These are phyloP conservation scores for Solen grandis DNA, from an alignment of 1,140 invertebrate species.

Conservation along the genomic window DNA sequence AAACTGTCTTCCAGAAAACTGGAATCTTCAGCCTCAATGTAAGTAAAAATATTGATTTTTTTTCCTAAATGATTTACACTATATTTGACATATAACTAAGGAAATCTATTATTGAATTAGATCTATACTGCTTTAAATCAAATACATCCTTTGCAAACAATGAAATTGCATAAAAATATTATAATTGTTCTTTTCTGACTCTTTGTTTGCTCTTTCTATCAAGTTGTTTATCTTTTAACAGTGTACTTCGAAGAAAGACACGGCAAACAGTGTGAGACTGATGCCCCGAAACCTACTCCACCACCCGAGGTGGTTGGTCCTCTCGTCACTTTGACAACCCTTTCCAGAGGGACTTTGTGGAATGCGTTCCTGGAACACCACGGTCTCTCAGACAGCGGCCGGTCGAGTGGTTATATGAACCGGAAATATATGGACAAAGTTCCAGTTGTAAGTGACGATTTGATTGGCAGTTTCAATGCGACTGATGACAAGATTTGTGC, in stretches of 20 bases:
- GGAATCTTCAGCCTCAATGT: conserved; percentile 22
- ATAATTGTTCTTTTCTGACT: no score
- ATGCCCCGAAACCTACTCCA: background rate
- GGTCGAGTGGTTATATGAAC: conserved; percentile 10
- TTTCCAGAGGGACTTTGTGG: conserved; percentile 34
- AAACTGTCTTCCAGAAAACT: conserved; percentile 34
- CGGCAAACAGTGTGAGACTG: conserved; percentile 15
- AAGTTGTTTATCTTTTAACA: conserved; percentile 1
- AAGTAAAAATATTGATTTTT: no score
- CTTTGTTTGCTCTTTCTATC: no score
- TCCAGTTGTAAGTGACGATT: conserved; percentile 13
- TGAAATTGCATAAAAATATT: no score
- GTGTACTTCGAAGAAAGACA: conserved; percentile 9
- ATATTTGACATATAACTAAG: background rate
- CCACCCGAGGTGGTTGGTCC: background rate
- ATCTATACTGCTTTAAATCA: no score
- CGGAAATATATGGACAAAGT: conserved; percentile 16
- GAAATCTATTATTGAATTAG: no score
- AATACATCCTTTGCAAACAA: no score
- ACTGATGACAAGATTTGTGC: conserved; percentile 38
- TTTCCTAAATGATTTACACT: no score
- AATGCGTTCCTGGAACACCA: conserved; percentile 26
- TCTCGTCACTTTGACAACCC: conserved; percentile 29
- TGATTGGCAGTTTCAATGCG: conserved; percentile 47
- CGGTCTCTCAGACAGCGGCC: conserved; percentile 19